phyloP scores from a whole-genome alignment of 2,888 invertebrate genomes.

The Panzeria rudis region DNA sequence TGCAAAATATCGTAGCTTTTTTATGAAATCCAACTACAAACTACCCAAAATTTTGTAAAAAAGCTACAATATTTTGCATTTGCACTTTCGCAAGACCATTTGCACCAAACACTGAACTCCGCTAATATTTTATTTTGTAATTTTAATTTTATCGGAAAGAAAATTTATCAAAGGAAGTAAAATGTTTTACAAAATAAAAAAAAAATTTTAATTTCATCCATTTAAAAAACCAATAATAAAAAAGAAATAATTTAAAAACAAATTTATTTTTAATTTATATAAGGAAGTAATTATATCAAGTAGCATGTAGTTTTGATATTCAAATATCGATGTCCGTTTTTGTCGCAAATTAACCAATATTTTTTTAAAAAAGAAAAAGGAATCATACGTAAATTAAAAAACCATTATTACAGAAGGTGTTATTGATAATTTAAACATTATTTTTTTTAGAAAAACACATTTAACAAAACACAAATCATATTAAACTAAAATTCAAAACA shows the following conservation, averaged over 20 bases:
- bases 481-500: slow-evolving; percentile 65
- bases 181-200: slow-evolving; percentile 30
- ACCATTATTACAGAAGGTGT: slow-evolving; percentile 50
- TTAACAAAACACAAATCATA: slow-evolving; percentile 40
- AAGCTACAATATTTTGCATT: too few species aligned
- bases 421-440: slow-evolving; percentile 53
- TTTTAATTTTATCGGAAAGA: neutral
- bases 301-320: slow-evolving; percentile 70
- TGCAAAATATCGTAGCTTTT: too few species aligned
- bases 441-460: slow-evolving; percentile 43
- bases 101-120: too few species aligned
- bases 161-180: neutral
- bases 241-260: neutral
- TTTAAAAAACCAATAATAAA: neutral
- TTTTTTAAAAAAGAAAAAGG: slow-evolving; percentile 67
- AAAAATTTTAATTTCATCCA: slow-evolving; percentile 5
- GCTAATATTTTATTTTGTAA: neutral
- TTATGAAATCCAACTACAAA: too few species aligned
- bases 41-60: too few species aligned
- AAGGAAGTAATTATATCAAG: slow-evolving; percentile 39
- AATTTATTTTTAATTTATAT: slow-evolving; percentile 23
- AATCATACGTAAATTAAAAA: slow-evolving; percentile 51
- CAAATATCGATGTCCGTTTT: slow-evolving; percentile 70
- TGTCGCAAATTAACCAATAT: slow-evolving; percentile 59
- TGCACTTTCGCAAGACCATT: too few species aligned